phyloP scores from a whole-genome alignment of 1,140 invertebrate genomes.

The Micrasema minimum region DNA sequence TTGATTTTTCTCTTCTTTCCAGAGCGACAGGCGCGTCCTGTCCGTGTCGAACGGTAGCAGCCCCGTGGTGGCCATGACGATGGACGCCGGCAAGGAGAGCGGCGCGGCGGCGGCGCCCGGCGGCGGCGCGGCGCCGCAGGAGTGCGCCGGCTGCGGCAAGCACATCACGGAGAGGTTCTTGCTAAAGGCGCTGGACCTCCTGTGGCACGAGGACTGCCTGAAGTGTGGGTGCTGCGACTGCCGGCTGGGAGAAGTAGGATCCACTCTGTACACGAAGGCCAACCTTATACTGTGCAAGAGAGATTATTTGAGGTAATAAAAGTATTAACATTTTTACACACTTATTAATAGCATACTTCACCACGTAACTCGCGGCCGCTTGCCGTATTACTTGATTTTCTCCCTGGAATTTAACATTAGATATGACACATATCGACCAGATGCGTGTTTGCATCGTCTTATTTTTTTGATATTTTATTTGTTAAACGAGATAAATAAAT shows the following conservation, averaged over 20 bases:
- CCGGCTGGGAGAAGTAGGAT: constrained; percentile 96
- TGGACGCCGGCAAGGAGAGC: constrained; percentile 65
- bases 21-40: constrained; percentile 65
- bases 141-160: constrained; percentile 88
- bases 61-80: constrained; percentile 60
- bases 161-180: constrained; percentile 86
- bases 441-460: too few relatives aligned
- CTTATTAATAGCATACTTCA: too few relatives aligned
- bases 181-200: constrained; percentile 88
- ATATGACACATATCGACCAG: too few relatives aligned
- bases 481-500: too few relatives aligned
- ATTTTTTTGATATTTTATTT: too few relatives aligned
- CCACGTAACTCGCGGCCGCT: too few relatives aligned
- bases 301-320: constrained; percentile 90
- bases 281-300: constrained; percentile 97
- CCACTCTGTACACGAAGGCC: constrained; percentile 94
- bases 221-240: constrained; percentile 98
- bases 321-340: too few relatives aligned
- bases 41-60: constrained; percentile 60
- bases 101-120: constrained; percentile 53
- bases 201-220: constrained; percentile 98
- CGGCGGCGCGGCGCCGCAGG: constrained; percentile 67
- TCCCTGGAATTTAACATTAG: too few relatives aligned
- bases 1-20: constrained; percentile 26
- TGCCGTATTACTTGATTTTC: too few relatives aligned